Evolutionary conservation across 2,888 invertebrate genomes (phyloP), one percentile per base, ranked within the genome.

Genomic region (Digitonthophagus gazella): DNA sequence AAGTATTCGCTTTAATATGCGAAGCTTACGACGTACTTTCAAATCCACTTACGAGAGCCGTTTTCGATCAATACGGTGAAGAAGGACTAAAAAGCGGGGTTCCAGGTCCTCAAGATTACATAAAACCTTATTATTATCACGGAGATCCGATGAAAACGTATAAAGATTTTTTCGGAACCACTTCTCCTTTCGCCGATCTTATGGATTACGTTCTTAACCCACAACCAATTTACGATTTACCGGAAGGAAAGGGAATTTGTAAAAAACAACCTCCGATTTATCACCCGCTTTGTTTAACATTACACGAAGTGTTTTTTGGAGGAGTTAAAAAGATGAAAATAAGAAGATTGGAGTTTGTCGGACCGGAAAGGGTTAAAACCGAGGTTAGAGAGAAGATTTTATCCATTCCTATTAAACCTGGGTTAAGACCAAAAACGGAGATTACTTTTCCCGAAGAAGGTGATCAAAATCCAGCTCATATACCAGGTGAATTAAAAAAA

Each of bases 51-150:
- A 83, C 83, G 71, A 85, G 92, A 68, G 91, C 93, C 11, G 88
- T 95, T 14, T 97, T 92, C 83, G 95, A 96, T 82, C 93, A 93
- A 77, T 96, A 92, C 82, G 96, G 96, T 0, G 95, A 95, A 81
- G 91, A 92, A 76, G 95, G 95, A 0, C 84, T 96, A 58, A 94
- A 94, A 80, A 87, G 86, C 76, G 95, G 95, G 0, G 88, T 95
- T 0, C 90, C 91, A 2, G 87, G 90, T 1, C 90, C 90, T 0
- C 86, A 85, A 70, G 86, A 86, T 3, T 92, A 87, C 80, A 88
- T 91, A 74, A 87, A 89, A 67, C 90, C 93, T 0, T 94, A 91
- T 80, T 84, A 88, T 58, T 96, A 92, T 84, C 94, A 96, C 78
- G 94, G 93, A 0, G 90, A 96, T 77, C 89, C 91, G 0, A 81